Percentiles rank a stretch among this genome's conserved stretches.
Conservation (phyloP, 2,113 vertebrate genomes). For the Forbesichthys papilliferus region DNA sequence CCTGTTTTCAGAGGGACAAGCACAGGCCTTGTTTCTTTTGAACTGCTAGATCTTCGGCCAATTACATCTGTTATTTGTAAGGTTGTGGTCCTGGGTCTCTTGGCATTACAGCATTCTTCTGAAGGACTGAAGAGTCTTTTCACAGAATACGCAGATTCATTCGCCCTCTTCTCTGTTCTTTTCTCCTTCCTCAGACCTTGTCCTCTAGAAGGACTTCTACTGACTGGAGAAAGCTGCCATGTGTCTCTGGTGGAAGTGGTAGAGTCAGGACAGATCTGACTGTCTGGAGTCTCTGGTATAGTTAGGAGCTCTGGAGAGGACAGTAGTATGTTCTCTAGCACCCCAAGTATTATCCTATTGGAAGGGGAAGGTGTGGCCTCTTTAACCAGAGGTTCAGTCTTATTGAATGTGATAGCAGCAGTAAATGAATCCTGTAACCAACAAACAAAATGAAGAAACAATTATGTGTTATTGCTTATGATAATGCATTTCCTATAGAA, state of each 20-base stretch:
- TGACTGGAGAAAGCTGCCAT: conserved; percentile 51
- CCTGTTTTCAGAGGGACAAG: conserved; percentile 4
- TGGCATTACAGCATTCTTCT: conserved; percentile 51
- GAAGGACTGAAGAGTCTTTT: conserved; percentile 69
- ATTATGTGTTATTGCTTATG: neutral
- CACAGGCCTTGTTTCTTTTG: conserved; percentile 5
- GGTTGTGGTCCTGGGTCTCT: conserved; percentile 53
- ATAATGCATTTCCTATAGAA: neutral
- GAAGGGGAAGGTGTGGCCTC: conserved; percentile 29
- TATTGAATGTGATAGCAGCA: neutral
- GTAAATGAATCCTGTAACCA: conserved; percentile 32
- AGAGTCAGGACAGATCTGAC: conserved; percentile 48
- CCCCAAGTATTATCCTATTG: conserved; percentile 43
- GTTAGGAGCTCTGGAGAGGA: conserved; percentile 54
- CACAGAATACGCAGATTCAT: conserved; percentile 33
- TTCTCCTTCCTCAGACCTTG: conserved; percentile 17
- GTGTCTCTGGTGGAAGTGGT: conserved; percentile 2
- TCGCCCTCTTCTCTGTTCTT: conserved; percentile 15
- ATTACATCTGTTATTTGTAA: neutral
- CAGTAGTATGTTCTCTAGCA: conserved; percentile 56
- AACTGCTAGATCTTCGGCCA: neutral
- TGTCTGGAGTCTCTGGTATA: conserved; percentile 76
- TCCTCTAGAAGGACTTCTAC: conserved; percentile 54
- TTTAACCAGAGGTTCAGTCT: conserved; percentile 30
- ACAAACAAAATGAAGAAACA: conserved; percentile 2